Evolutionary conservation across 1,140 invertebrate species (phyloP).

Genomic region (Anadara kagoshimensis): DNA sequence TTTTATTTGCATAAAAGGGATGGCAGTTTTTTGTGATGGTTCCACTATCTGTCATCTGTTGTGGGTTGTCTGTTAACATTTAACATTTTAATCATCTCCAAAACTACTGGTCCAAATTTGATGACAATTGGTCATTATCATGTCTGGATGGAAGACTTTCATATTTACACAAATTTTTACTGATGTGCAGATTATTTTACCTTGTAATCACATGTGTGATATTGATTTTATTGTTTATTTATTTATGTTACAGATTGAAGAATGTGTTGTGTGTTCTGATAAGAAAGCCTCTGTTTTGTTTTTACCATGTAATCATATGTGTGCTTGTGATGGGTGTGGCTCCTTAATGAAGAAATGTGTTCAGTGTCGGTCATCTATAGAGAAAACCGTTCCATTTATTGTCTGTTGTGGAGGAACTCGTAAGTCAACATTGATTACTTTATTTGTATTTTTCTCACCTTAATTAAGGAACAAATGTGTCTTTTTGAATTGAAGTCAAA

Average conservation of each 20-base stretch:
- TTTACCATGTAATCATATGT: conserved; percentile 95
- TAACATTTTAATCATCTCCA: too few relatives aligned
- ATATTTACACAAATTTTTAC: too few relatives aligned
- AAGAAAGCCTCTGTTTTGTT: conserved; percentile 93
- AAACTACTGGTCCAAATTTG: too few relatives aligned
- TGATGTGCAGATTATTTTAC: too few relatives aligned
- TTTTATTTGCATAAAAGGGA: too few relatives aligned
- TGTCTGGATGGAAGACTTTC: too few relatives aligned
- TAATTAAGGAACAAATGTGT: neutral
- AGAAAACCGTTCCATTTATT: conserved; percentile 77
- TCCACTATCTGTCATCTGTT: too few relatives aligned
- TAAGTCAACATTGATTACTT: conserved; percentile 48
- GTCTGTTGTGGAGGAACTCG: conserved; percentile 78
- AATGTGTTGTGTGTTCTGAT: conserved; percentile 96
- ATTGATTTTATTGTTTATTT: neutral
- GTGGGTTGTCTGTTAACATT: too few relatives aligned
- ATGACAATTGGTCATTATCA: too few relatives aligned
- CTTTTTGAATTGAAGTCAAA: too few relatives aligned
- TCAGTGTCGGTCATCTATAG: conserved; percentile 91
- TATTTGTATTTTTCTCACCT: neutral
- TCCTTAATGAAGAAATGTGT: conserved; percentile 98
- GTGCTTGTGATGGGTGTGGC: conserved; percentile 92
- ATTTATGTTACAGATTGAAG: conserved; percentile 85
- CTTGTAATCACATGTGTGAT: too few relatives aligned
- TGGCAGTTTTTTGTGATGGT: too few relatives aligned